Percentiles rank a stretch among this genome's conserved stretches.
Conservation (phyloP, 2,113 vertebrate species). For the Zeus faber region DNA sequence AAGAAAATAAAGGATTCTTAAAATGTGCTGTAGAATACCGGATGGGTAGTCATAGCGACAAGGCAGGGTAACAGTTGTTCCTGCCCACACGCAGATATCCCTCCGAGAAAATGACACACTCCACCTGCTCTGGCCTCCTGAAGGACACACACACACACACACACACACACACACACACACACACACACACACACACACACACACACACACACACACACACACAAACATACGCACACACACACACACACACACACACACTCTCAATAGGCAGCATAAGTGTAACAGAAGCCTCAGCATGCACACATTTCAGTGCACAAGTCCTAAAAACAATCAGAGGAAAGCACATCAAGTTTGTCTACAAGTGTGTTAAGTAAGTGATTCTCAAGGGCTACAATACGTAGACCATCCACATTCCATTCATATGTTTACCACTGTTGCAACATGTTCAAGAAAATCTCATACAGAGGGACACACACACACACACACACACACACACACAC, state of each 20-base stretch:
- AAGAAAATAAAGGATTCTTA: no score
- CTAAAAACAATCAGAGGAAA: not conserved
- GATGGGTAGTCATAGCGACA: conserved; percentile 75
- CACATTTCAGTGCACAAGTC: not conserved
- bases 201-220: conserved; percentile 13
- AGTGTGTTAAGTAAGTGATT: no score
- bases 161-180: conserved; percentile 4
- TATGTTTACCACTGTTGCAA: no score
- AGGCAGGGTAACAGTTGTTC: conserved; percentile 72
- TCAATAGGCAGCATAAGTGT: no score
- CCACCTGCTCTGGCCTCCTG: conserved; percentile 69
- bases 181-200: conserved; percentile 5
- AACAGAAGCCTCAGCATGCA: not conserved
- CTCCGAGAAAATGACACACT: conserved; percentile 70
- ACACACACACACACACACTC: conserved; percentile 9
- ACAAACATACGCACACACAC: not conserved
- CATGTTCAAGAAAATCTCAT: no score
- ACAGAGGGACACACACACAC: not conserved
- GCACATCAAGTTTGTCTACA: no score
- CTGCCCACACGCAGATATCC: conserved; percentile 76
- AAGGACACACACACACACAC: conserved; percentile 9
- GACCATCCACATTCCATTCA: no score
- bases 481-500: not conserved
- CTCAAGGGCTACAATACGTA: no score
- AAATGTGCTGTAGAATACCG: conserved; percentile 46